Base-by-base conservation (phyloP, 2,888 invertebrate genomes). In the Tinea semifulvella region DNA sequence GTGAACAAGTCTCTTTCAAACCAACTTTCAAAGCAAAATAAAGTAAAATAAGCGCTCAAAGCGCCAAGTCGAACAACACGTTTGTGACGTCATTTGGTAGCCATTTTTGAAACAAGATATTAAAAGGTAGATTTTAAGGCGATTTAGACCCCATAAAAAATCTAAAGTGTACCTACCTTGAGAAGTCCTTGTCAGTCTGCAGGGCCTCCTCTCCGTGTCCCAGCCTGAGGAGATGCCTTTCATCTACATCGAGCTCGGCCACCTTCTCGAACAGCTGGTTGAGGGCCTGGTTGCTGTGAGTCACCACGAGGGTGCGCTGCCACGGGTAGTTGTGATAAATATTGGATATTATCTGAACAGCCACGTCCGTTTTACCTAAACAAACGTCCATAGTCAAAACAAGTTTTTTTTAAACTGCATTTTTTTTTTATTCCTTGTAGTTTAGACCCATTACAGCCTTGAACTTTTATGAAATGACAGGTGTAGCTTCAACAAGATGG, bases 221-320 rank as follows among this genome's bases (percentile, higher is more conserved):
- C 47, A 99, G 85, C 89, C 99, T 97, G 47, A 99, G 72, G 50
- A 99, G 79, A 84, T 99, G 99, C 1, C 99, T 79, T 66, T 99
- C 99, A 58, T 99, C 98, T 25, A 99, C 95, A 65, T 99, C 98
- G 48, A 99, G 73, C 1, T 92, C 93, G 71, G 98, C 99, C 53
- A 99, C 98, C 79, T 99, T 99, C 72, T 99, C 99, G 73, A 99
- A 99, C 48, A 99, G 85, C 75, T 99, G 99, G 84, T 99, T 99
- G 42, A 99, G 83, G 0, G 99, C 99, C 79, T 98, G 98, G 87
- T 99, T 99, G 43, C 98, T 98, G 76, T 99, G 99, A 0, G 99
- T 99, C 0, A 99, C 99, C 57, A 99, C 98, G 43, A 99, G 81
- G 0, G 98, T 99, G 36, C 99, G 86, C 67, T 99, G 98, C 75